Evolutionary conservation across 2,797 vertebrate genomes (phyloP).

Genomic region (Hemitrygon akajei): DNA sequence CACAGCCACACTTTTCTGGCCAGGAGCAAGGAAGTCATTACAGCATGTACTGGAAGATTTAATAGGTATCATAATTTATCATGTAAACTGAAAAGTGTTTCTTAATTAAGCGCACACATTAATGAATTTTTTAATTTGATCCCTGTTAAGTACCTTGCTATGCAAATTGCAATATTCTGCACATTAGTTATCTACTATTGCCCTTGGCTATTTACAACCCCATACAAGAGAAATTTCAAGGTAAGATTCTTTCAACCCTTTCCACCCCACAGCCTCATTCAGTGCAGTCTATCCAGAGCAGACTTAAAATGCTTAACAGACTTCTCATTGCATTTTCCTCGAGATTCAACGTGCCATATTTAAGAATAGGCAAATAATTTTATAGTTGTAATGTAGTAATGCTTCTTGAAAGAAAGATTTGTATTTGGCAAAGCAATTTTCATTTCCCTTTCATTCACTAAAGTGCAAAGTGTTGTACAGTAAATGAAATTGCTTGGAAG

Average conservation of each 20-base stretch:
- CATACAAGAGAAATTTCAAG: constrained; percentile 68
- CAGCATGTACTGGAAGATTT: constrained; percentile 88
- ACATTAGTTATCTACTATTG: constrained; percentile 99
- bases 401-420: too few species aligned
- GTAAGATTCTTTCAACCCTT: constrained; percentile 86
- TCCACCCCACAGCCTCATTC: constrained; percentile 56
- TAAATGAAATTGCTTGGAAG: too few species aligned
- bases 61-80: constrained; percentile 99
- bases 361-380: neutral
- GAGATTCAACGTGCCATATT: neutral
- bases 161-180: constrained; percentile 99
- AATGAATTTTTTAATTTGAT: constrained; percentile 99
- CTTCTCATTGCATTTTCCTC: neutral
- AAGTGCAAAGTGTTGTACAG: too few species aligned
- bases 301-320: neutral
- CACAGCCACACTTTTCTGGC: constrained; percentile 77
- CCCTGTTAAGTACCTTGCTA: constrained; percentile 99
- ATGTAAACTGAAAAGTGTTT: constrained; percentile 99
- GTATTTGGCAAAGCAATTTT: too few species aligned
- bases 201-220: constrained; percentile 99
- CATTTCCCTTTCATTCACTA: too few species aligned
- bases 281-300: neutral
- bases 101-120: constrained; percentile 99
- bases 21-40: constrained; percentile 91
- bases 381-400: neutral